Conservation (phyloP, 2,797 vertebrate genomes). For the Selene dorsalis region DNA sequence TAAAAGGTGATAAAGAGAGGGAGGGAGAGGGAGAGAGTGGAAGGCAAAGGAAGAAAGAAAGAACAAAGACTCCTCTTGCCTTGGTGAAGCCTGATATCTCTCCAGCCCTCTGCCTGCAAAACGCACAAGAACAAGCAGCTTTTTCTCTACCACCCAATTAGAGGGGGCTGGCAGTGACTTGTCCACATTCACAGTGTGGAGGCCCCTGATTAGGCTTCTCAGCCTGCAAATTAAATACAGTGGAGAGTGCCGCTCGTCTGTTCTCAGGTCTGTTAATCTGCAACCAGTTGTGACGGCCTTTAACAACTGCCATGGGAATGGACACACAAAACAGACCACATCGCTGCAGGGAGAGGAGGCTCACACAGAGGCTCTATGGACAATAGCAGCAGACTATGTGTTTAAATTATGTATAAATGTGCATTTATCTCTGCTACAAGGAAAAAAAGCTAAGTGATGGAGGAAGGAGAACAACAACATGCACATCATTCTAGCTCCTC, state of each 20-base stretch:
- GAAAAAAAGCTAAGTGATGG: not conserved
- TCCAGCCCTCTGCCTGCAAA: conserved; percentile 30
- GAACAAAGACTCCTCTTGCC: conserved; percentile 39
- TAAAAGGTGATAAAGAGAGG: not conserved
- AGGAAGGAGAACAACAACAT: not conserved
- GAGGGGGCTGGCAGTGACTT: conserved; percentile 48
- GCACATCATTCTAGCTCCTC: not conserved
- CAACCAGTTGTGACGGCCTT: conserved; percentile 55
- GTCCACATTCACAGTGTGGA: conserved; percentile 56
- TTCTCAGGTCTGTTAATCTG: conserved; percentile 37
- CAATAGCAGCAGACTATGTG: not conserved
- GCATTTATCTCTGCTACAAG: not conserved
- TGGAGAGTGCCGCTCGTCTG: conserved; percentile 14
- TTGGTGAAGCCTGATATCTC: conserved; percentile 43
- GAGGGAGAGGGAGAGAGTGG: not conserved
- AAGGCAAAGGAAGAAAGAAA: not conserved
- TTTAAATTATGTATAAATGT: not conserved
- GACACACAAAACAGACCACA: not conserved
- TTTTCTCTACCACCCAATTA: conserved; percentile 65
- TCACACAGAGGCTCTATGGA: not conserved
- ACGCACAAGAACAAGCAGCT: conserved; percentile 46
- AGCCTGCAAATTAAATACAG: conserved; percentile 62
- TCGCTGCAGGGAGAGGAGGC: not conserved
- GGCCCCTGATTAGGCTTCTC: conserved; percentile 58
- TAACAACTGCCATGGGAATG: conserved; percentile 30